Conservation (phyloP, 2,113 vertebrate genomes). For the Gymnorhina tibicen region DNA sequence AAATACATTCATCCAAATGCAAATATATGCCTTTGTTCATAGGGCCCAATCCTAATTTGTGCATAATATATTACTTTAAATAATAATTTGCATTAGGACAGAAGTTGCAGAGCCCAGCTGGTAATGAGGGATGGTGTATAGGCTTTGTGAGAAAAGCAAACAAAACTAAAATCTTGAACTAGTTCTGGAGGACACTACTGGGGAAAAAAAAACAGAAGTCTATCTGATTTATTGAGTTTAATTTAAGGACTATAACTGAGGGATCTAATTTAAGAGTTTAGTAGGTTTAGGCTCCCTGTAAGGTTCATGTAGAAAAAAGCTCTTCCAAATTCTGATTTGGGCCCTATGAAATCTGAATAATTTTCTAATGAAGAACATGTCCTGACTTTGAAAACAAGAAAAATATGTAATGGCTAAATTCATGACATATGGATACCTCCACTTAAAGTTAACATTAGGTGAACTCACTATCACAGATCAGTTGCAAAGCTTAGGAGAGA, state of each 20-base stretch:
- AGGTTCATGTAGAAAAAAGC: neutral
- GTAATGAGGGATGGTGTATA: neutral
- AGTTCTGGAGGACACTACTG: neutral
- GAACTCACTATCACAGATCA: neutral
- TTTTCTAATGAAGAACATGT: neutral
- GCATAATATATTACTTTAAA: neutral
- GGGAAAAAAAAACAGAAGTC: fast-evolving
- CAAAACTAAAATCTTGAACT: neutral
- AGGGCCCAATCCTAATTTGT: neutral
- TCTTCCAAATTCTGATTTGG: neutral
- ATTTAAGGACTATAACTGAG: neutral
- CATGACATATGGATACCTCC: neutral
- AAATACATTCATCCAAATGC: neutral
- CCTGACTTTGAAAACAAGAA: neutral
- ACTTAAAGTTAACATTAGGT: neutral
- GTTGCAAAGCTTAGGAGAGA: neutral
- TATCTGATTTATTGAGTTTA: neutral
- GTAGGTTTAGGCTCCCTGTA: neutral
- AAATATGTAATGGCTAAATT: neutral
- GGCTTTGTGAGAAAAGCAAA: neutral
- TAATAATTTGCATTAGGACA: neutral
- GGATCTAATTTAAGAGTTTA: neutral
- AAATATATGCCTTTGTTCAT: neutral
- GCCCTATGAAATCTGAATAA: neutral
- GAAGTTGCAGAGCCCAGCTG: neutral